Evolutionary conservation across 2,113 vertebrate species (phyloP), one percentile per base, ranked within the genome.

Genomic region (Mirounga angustirostris): DNA sequence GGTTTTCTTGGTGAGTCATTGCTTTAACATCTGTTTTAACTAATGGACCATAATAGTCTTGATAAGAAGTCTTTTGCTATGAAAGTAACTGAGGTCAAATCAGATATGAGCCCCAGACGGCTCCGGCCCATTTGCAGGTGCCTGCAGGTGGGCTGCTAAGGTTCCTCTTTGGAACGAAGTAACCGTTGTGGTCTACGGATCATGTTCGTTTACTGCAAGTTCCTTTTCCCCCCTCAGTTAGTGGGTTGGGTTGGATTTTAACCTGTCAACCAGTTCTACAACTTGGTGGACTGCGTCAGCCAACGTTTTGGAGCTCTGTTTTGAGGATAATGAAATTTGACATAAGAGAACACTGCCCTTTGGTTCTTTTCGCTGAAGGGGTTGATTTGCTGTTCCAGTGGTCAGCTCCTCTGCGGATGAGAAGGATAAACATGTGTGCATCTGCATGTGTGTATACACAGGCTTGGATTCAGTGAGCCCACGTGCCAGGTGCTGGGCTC

Each of bases 281-380:
- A 28, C 63, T 91, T 33, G 78, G 24, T 91, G 28, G 54, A 56
- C 69, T 73, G 9, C 4, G 15, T 74, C 50, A 69, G 40, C 46
- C 14, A 26, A 24, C 13, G 12, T 24, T 71, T 89, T 56, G 30
- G 46, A 93, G 33, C 36, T 40, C 50, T 36, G 2, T 65, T 92
- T 89, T 92, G 26, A 80, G 22, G 54, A 65, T 50, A 89, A 52
- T 94, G 21, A 58, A 95, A 65, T 61, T 78, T 78, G 28, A 16
- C 12, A 3, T 33, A 19, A 43, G 79, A 50, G 59, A 85, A 59
- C 22, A 26, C 19, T 7, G 69, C 3, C 4, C 36, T 79, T 90
- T 52, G 24, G 21, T 81, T 1, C 11, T 84, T 90, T 10, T 80
- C 18, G 14, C 59, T 15, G 50, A 69, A 81, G 78, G 40, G 21